Evolutionary conservation across 1,140 invertebrate genomes (phyloP).

Genomic region (Scaptomyza pallida): DNA sequence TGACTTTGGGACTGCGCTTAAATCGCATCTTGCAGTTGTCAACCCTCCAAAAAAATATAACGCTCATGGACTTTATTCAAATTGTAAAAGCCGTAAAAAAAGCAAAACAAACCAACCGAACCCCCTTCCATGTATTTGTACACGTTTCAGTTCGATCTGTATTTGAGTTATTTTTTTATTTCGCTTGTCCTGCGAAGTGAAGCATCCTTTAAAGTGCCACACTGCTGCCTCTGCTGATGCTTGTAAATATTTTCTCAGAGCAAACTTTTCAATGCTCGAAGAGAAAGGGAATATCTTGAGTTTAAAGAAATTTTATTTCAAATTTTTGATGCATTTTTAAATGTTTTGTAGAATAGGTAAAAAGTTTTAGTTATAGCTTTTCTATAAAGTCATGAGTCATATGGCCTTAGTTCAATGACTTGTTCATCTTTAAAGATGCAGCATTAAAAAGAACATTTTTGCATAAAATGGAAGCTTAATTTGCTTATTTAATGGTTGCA

Average conservation of each 20-base stretch:
- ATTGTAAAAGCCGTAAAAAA: conserved; percentile 59
- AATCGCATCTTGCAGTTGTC: conserved; percentile 54
- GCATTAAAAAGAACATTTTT: conserved; percentile 16
- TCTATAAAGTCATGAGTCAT: no score
- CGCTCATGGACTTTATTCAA: conserved; percentile 30
- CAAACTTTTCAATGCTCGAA: conserved; percentile 39
- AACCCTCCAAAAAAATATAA: conserved; percentile 49
- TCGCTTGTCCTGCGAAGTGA: conserved; percentile 22
- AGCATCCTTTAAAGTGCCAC: conserved; percentile 66
- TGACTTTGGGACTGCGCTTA: conserved; percentile 26
- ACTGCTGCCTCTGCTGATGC: conserved; percentile 1
- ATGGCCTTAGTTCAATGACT: no score
- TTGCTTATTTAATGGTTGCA: conserved; percentile 22
- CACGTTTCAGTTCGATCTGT: conserved; percentile 68
- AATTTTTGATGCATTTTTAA: neutral
- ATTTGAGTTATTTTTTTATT: conserved; percentile 44
- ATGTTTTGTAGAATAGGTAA: no score
- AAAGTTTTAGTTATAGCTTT: no score
- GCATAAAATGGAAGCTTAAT: conserved; percentile 41
- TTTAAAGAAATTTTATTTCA: conserved; percentile 3
- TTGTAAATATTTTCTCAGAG: conserved; percentile 59
- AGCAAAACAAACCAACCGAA: conserved; percentile 46
- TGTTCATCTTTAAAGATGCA: conserved; percentile 7
- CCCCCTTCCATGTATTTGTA: conserved; percentile 52
- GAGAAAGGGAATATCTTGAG: neutral